These are phyloP conservation scores for Drosophila asahinai DNA, from an alignment of 1,140 invertebrate genomes.

Conservation along the genomic window DNA sequence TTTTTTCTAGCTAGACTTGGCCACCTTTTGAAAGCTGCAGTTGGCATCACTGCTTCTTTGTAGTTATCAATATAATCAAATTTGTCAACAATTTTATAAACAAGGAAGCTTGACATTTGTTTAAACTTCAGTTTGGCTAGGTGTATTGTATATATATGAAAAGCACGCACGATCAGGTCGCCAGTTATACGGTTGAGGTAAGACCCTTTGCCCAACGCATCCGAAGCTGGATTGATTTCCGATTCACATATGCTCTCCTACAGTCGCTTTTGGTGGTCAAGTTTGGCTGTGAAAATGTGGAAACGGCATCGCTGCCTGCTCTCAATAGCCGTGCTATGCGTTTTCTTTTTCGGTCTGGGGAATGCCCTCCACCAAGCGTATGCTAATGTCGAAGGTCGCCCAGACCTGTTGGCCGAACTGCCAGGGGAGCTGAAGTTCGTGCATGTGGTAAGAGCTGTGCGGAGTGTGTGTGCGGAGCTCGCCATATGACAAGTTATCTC, in stretches of 20 bases:
- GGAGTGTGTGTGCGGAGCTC: conserved; percentile 15
- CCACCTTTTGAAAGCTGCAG: neutral
- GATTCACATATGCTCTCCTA: conserved; percentile 40
- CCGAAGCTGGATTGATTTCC: conserved; percentile 2
- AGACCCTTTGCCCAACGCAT: conserved; percentile 16
- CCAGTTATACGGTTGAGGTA: conserved; percentile 55
- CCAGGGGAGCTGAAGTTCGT: conserved; percentile 77
- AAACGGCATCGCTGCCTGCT: conserved; percentile 24
- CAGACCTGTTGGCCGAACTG: conserved; percentile 31
- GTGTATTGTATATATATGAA: conserved; percentile 35
- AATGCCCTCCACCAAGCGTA: conserved; percentile 21
- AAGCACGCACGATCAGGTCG: conserved; percentile 15
- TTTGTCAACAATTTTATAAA: conserved; percentile 41
- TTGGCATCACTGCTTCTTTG: conserved; percentile 4
- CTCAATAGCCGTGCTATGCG: conserved; percentile 42
- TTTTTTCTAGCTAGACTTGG: neutral
- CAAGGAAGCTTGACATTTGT: conserved; percentile 29
- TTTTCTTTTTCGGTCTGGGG: conserved; percentile 32
- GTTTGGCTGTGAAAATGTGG: conserved; percentile 46
- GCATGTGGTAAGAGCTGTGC: conserved; percentile 75
- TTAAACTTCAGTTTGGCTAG: conserved; percentile 30
- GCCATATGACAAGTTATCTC: conserved; percentile 10
- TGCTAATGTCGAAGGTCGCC: conserved; percentile 11
- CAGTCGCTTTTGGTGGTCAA: conserved; percentile 38
- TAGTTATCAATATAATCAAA: conserved; percentile 28